Percentiles rank a stretch among this genome's conserved stretches.
phyloP scores from a whole-genome alignment of 2,888 invertebrate species.

The Euplexia lucipara region DNA sequence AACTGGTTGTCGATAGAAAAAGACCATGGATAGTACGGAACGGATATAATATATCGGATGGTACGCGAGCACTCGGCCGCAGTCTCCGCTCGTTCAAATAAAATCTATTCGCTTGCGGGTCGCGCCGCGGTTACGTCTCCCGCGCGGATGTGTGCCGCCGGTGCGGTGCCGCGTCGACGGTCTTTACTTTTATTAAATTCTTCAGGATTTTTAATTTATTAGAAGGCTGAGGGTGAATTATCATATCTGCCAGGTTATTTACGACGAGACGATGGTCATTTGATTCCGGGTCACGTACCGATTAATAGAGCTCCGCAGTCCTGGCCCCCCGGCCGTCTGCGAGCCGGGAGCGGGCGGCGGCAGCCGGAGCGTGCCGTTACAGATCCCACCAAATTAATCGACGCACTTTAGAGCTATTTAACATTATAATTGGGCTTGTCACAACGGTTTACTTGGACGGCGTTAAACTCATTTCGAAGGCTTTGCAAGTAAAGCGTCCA shows the following conservation, averaged over 20 bases:
- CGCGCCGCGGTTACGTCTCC: conserved; percentile 32
- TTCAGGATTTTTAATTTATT: conserved; percentile 64
- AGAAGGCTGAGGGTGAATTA: conserved; percentile 62
- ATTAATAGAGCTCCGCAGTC: conserved; percentile 68
- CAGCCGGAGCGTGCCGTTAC: conserved; percentile 27
- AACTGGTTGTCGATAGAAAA: conserved; percentile 30
- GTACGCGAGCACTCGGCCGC: conserved; percentile 28
- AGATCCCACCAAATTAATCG: conserved; percentile 62
- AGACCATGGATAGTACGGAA: conserved; percentile 12
- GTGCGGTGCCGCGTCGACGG: conserved; percentile 16
- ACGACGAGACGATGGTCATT: conserved; percentile 60
- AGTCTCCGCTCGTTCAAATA: conserved; percentile 42
- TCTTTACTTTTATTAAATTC: conserved; percentile 60
- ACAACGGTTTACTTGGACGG: conserved; percentile 58
- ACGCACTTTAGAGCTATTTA: conserved; percentile 61
- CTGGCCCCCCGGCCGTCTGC: conserved; percentile 5
- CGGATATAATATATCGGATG: conserved; percentile 26
- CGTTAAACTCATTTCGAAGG: conserved; percentile 57
- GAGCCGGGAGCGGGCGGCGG: conserved; percentile 8
- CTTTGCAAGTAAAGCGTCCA: conserved; percentile 46
- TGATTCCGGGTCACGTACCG: conserved; percentile 78
- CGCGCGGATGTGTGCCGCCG: conserved; percentile 33
- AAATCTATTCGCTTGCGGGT: conserved; percentile 45
- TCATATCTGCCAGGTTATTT: conserved; percentile 68
- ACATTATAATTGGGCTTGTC: conserved; percentile 65